phyloP scores from a whole-genome alignment of 2,113 vertebrate species.

The Rutilus rutilus region DNA sequence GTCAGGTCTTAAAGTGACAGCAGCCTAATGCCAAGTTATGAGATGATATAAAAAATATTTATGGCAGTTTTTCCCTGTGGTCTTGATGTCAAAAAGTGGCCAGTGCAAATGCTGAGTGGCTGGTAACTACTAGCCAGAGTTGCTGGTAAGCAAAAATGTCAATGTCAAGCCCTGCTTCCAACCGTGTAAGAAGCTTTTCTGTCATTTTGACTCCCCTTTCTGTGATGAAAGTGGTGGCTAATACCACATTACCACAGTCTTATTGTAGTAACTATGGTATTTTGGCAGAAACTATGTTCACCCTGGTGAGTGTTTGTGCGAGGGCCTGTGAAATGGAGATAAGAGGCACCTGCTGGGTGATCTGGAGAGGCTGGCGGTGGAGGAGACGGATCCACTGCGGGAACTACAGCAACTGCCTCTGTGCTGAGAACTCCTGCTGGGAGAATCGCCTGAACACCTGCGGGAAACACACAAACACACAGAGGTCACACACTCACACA shows the following conservation, averaged over 20 bases:
- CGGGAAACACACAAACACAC: constrained; percentile 46
- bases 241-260: neutral
- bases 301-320: neutral
- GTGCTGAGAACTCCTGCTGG: constrained; percentile 81
- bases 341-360: constrained; percentile 86
- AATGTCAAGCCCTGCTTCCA: neutral
- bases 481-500: neutral
- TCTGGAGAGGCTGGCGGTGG: constrained; percentile 84
- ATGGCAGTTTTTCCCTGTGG: too few relatives aligned
- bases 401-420: constrained; percentile 91
- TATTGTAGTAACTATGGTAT: neutral
- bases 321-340: constrained; percentile 15
- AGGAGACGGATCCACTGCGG: constrained; percentile 87
- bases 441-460: constrained; percentile 88
- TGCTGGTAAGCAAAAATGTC: too few relatives aligned
- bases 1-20: too few relatives aligned
- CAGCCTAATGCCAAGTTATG: too few relatives aligned
- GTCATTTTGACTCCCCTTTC: neutral
- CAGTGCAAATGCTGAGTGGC: too few relatives aligned
- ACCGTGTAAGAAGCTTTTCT: neutral
- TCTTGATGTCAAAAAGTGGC: too few relatives aligned
- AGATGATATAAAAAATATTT: too few relatives aligned
- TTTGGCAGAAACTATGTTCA: neutral
- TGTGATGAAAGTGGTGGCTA: neutral
- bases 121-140: too few relatives aligned